Evolutionary conservation across 2,113 vertebrate species (phyloP), one percentile per base, ranked within the genome.

Genomic region (Istiophorus platypterus): DNA sequence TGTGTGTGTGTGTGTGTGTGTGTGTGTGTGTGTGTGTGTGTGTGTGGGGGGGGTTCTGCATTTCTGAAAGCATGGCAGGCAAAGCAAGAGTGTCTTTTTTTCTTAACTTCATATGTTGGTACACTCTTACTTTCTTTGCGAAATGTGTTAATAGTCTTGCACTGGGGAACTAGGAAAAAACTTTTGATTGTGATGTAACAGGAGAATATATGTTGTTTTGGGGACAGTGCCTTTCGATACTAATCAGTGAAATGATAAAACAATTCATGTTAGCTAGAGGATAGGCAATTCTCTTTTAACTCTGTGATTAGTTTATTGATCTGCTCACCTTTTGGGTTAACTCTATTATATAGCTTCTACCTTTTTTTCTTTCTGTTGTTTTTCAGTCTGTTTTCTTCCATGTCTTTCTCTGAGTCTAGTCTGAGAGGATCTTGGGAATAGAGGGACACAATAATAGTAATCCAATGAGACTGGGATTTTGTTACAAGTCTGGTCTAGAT

Each of bases 241-340:
- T 39, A 64, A 67, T 76, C 29, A 59, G 57, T 54, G 58, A 26
- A 52, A 85, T 63, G 5, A 75, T 74, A 26, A 58, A 52, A 42
- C 49, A 77, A 61, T 86, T 42, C 74, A 41, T 66, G 29, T 66
- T 78, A 29, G 27, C 15, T 8, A 37, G 27, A 26, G 41, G 58
- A 85, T 67, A 72, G 63, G 37, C 20, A 70, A 58, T 84, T 80
- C 24, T 81, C 41, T 78, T 84, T 58, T 42, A 57, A 29, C 39
- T 61, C 51, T 61, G 45, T 84, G 56, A 76, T 75, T 84, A 45
- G 57, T 79, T 76, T 84, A 77, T 85, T 51, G 78, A 81, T 85
- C 63, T 1, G 5, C 7, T 75, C 39, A 73, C 26, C 58, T 22
- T 78, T 58, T 64, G 26, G 22, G 73, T 78, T 59, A 85, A 77